Percentiles rank a stretch among this genome's conserved stretches.
Conservation (phyloP, 2,888 invertebrate genomes). For the Philaethria dido region DNA sequence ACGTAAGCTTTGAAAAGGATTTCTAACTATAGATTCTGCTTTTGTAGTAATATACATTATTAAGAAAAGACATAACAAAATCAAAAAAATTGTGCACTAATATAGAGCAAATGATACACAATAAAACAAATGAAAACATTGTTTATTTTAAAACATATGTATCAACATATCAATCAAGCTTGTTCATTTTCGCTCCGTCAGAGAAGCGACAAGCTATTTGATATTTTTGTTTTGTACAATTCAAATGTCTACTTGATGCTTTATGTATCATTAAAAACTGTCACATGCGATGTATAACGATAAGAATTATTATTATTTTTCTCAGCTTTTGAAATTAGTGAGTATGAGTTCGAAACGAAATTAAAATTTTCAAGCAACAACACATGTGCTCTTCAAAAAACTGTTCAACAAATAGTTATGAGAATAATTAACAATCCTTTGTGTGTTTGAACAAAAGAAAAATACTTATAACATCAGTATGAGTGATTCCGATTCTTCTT, state of each 20-base stretch:
- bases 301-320: background rate
- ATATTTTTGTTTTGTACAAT: conserved; percentile 14
- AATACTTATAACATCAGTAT: no score
- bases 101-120: background rate
- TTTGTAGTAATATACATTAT: no score
- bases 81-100: background rate
- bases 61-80: no score
- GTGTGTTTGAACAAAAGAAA: background rate
- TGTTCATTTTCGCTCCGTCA: conserved; percentile 26
- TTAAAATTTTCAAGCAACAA: background rate
- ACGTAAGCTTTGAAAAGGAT: no score
- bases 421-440: background rate
- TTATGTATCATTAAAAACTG: conserved; percentile 14
- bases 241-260: conserved; percentile 6
- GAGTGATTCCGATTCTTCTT: no score
- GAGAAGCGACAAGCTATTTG: conserved; percentile 24
- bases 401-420: no score
- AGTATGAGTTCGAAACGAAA: background rate
- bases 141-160: conserved; percentile 9
- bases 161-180: conserved; percentile 14
- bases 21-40: no score
- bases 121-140: conserved; percentile 8
- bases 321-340: background rate
- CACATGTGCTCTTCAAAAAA: background rate
- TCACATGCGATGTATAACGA: background rate